Percentiles rank a stretch among this genome's conserved stretches.
Conservation (phyloP, 2,797 vertebrate genomes). For the Pempheris klunzingeri region DNA sequence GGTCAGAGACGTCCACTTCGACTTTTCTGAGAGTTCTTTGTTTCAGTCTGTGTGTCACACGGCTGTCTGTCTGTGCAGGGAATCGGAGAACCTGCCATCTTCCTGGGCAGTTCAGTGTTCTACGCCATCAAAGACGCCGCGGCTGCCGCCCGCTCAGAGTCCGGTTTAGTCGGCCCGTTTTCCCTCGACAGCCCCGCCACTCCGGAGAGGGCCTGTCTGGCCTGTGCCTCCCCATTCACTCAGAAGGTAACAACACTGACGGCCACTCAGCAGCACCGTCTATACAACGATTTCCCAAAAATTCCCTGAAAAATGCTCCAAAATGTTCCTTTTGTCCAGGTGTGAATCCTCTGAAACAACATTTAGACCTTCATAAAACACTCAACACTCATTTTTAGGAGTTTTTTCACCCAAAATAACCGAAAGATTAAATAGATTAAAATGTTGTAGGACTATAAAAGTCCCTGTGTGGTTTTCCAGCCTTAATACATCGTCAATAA, state of each 20-base stretch:
- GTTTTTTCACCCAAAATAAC: background rate
- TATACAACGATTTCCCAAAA: no score
- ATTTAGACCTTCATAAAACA: background rate
- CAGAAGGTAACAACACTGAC: slow-evolving; percentile 85
- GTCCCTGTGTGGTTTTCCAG: background rate
- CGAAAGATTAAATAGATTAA: background rate
- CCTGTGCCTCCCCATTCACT: slow-evolving; percentile 87
- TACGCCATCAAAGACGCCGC: slow-evolving; percentile 91
- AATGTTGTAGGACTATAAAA: background rate
- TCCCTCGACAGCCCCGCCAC: slow-evolving; percentile 88
- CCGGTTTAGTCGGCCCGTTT: slow-evolving; percentile 80
- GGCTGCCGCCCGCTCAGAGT: slow-evolving; percentile 82
- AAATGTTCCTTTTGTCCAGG: background rate
- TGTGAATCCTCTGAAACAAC: background rate
- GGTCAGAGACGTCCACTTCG: slow-evolving; percentile 68
- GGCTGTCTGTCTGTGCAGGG: slow-evolving; percentile 79
- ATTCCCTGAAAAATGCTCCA: no score
- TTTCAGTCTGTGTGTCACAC: background rate
- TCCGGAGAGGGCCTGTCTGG: slow-evolving; percentile 86
- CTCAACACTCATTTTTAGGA: background rate
- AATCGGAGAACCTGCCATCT: slow-evolving; percentile 89
- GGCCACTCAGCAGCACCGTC: no score
- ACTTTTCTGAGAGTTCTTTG: background rate
- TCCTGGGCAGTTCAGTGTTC: slow-evolving; percentile 91
- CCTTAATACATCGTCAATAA: background rate